A percentile compares a stretch with the other conserved stretches of the same genome.
Evolutionary conservation across 2,888 invertebrate species (phyloP).

Genomic region (Tenthredo amoena): DNA sequence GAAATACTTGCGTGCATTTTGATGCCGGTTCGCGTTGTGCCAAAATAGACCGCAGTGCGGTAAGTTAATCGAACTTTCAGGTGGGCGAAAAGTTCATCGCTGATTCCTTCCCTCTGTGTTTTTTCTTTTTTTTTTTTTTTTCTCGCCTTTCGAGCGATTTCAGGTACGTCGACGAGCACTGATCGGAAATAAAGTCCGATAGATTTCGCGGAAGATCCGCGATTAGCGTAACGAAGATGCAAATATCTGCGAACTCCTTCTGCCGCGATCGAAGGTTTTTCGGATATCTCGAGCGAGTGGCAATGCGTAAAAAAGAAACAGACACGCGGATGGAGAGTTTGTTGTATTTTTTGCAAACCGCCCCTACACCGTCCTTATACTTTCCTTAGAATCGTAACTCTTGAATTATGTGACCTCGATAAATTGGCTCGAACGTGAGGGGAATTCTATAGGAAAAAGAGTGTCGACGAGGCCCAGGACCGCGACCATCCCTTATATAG

Average conservation of each 20-base stretch:
- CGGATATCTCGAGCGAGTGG: too few species aligned
- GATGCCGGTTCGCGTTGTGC: conserved; percentile 35
- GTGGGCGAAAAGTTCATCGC: not conserved
- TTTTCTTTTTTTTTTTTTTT: too few species aligned
- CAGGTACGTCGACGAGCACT: not conserved
- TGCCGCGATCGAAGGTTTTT: too few species aligned
- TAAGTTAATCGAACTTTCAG: conserved; percentile 15
- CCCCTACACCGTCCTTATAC: not conserved
- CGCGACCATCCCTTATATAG: not conserved
- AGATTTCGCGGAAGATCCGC: too few species aligned
- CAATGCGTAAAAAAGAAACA: not conserved
- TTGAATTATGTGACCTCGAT: conserved; percentile 40
- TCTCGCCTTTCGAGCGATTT: not conserved
- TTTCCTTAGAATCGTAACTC: conserved; percentile 27
- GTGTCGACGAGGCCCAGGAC: not conserved
- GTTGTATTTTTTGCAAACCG: conserved; percentile 7
- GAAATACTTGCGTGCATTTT: conserved; percentile 48
- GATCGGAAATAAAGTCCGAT: too few species aligned
- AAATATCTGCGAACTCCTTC: too few species aligned
- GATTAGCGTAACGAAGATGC: too few species aligned
- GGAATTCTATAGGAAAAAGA: conserved; percentile 13
- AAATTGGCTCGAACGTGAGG: conserved; percentile 40
- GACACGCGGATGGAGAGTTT: not conserved
- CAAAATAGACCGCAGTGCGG: conserved; percentile 44
- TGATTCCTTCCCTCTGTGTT: not conserved